phyloP scores from a whole-genome alignment of 2,797 vertebrate species.

The Epinephelus coioides region DNA sequence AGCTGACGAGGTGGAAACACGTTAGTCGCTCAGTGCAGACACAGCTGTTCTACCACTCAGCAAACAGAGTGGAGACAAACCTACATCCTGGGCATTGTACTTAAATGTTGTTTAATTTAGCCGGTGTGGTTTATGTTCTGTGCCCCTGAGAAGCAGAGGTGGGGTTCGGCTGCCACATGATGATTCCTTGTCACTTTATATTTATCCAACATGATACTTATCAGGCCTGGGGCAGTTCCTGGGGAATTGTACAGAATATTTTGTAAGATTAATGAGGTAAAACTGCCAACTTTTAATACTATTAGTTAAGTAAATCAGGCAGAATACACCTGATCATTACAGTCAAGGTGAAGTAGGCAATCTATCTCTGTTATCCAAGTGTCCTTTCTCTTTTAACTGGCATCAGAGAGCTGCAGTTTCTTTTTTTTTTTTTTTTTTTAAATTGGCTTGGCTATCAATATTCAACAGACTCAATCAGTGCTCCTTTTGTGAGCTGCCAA shows the following conservation, averaged over 20 bases:
- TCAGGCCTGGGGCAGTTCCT: not conserved
- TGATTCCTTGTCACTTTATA: conserved; percentile 6
- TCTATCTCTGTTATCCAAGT: not conserved
- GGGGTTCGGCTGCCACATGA: not conserved
- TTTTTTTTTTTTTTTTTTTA: too few species aligned
- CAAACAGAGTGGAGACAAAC: conserved; percentile 36
- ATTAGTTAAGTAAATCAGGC: not conserved
- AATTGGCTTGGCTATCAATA: conserved; percentile 9
- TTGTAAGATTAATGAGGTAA: conserved; percentile 5
- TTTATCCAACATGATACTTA: not conserved
- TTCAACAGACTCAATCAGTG: conserved; percentile 15
- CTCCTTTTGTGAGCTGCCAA: conserved; percentile 27
- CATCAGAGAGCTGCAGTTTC: not conserved
- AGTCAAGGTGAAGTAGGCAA: conserved; percentile 11
- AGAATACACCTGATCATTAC: not conserved
- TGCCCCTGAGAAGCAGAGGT: not conserved
- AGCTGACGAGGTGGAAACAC: conserved; percentile 63
- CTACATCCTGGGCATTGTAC: conserved; percentile 27
- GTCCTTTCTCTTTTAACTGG: conserved; percentile 2
- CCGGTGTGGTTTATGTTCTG: not conserved
- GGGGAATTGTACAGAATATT: not conserved
- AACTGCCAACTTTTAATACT: not conserved
- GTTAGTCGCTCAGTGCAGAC: conserved; percentile 55
- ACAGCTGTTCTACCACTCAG: conserved; percentile 63
- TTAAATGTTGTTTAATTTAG: conserved; percentile 32